These are phyloP conservation scores for Amphipoea oculea DNA, from an alignment of 2,888 invertebrate genomes.

Conservation along the genomic window DNA sequence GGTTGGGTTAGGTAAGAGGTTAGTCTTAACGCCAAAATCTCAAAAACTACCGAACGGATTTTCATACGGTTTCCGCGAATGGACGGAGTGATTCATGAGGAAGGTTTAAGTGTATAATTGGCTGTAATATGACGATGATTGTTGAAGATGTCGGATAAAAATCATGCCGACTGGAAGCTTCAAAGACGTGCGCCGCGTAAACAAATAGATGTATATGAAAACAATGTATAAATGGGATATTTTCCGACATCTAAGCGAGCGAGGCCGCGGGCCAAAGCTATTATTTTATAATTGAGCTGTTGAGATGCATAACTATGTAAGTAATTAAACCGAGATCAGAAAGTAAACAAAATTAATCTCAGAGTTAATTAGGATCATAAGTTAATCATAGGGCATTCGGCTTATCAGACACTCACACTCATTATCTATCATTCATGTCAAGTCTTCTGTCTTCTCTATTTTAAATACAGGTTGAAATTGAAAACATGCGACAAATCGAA, in stretches of 20 bases:
- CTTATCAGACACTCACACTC: constrained; percentile 18
- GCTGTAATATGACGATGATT: not conserved
- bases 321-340: constrained; percentile 6
- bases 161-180: not conserved
- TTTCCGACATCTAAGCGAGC: not conserved
- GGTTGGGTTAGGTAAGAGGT: too few relatives aligned
- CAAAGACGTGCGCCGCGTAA: not conserved
- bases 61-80: not conserved
- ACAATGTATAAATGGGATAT: not conserved
- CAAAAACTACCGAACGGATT: not conserved
- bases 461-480: too few relatives aligned
- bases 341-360: constrained; percentile 38
- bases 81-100: not conserved
- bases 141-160: not conserved
- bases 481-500: too few relatives aligned
- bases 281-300: not conserved
- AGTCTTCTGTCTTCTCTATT: not conserved
- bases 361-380: constrained; percentile 31
- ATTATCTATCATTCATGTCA: not conserved
- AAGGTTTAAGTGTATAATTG: not conserved
- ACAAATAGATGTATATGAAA: not conserved
- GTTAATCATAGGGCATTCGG: constrained; percentile 10
- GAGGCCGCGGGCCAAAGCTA: not conserved
- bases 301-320: constrained; percentile 3
- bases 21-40: not conserved